Conservation (phyloP, 2,888 invertebrate genomes). For the Oscheius myriophilus region DNA sequence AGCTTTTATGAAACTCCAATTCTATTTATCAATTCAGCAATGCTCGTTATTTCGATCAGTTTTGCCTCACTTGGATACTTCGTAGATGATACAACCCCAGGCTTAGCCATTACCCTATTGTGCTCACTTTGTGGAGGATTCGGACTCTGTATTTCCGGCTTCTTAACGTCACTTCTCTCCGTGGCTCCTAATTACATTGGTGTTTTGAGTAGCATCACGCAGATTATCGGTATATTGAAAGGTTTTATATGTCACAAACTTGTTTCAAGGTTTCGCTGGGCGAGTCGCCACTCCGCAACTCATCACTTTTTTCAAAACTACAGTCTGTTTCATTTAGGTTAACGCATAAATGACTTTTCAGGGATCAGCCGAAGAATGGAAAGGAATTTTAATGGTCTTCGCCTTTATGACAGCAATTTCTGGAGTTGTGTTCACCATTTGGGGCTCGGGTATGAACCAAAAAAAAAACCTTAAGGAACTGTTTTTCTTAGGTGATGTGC, state of each 20-base stretch:
- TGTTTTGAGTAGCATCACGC: slow-evolving; percentile 51
- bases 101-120: slow-evolving; percentile 33
- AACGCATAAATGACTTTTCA: slow-evolving; percentile 20
- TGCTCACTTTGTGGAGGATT: slow-evolving; percentile 48
- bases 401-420: slow-evolving; percentile 35
- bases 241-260: neutral
- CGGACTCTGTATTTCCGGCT: slow-evolving; percentile 58
- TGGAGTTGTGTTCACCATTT: slow-evolving; percentile 52
- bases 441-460: slow-evolving; percentile 48
- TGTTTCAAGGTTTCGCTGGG: slow-evolving; percentile 44
- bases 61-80: slow-evolving; percentile 20
- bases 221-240: slow-evolving; percentile 40
- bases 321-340: slow-evolving; percentile 4
- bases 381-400: slow-evolving; percentile 48
- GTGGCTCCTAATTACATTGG: slow-evolving; percentile 62
- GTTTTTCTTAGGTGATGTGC: slow-evolving; percentile 11
- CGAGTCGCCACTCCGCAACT: slow-evolving; percentile 46
- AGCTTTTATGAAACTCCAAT: slow-evolving; percentile 6
- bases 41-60: slow-evolving; percentile 8
- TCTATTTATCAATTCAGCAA: slow-evolving; percentile 1
- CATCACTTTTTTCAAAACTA: slow-evolving; percentile 53
- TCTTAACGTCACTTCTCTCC: slow-evolving; percentile 60
- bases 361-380: slow-evolving; percentile 62
- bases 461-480: neutral
- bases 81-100: slow-evolving; percentile 36